phyloP scores from a whole-genome alignment of 2,113 vertebrate species.

The Micromys minutus region DNA sequence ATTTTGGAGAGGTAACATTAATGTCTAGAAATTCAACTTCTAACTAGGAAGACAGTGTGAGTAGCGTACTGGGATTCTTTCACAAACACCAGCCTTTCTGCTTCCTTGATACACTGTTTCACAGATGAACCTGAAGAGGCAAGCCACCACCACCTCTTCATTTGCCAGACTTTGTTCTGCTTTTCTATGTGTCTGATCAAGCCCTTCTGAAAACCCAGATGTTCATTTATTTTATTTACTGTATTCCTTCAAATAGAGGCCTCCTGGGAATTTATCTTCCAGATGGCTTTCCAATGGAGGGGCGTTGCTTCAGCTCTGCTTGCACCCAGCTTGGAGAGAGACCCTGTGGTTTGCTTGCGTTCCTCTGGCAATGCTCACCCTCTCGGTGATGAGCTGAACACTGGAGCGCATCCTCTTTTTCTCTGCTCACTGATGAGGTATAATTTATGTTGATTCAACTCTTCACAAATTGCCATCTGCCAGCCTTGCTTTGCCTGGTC shows the following conservation, averaged over 20 bases:
- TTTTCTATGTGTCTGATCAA: neutral
- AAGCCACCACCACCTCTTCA: neutral
- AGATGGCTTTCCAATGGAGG: constrained; percentile 48
- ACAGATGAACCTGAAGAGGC: neutral
- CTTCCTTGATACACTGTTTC: neutral
- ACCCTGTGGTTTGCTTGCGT: neutral
- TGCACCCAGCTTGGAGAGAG: neutral
- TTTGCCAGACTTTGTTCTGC: neutral
- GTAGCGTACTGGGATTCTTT: neutral
- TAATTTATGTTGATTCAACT: constrained; percentile 72
- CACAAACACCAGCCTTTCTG: neutral
- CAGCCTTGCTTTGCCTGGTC: constrained; percentile 60
- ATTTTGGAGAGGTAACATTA: constrained; percentile 3
- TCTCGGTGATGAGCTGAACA: neutral
- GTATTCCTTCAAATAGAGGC: neutral
- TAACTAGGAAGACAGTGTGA: neutral
- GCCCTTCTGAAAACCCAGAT: neutral
- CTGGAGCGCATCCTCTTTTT: constrained; percentile 30
- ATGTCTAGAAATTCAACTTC: constrained; percentile 1
- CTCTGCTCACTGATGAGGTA: constrained; percentile 66
- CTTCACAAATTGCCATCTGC: constrained; percentile 77
- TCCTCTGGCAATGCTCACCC: neutral
- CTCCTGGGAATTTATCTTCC: neutral
- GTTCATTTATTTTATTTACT: constrained; percentile 29
- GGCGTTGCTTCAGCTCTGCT: neutral